Evolutionary conservation across 1,140 invertebrate species (phyloP), one percentile per base, ranked within the genome.

Genomic region (Drosophila paulistorum): DNA sequence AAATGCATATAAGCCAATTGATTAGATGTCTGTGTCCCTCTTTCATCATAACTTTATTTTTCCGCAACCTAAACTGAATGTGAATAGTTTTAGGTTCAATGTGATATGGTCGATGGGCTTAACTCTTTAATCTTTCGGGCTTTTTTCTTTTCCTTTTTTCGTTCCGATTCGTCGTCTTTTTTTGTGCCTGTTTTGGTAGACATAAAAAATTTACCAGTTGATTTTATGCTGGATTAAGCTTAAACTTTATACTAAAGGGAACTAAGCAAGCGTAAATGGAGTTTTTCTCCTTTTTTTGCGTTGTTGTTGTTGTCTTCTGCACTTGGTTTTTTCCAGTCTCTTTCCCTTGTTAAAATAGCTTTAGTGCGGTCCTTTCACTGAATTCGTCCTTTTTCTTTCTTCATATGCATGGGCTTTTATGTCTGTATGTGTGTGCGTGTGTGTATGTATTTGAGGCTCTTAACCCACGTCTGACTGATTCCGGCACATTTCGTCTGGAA

Each of bases 131-230:
- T 87, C 74, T 90, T 73, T 58, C 48, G 35, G 76, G 54, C 69
- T 70, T 77, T 74, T 78, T 78, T 75, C 68, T 77, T 74, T 75
- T 66, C 54, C 45, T 39, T n/a, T 55, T 17, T 37, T 11, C 10
- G 7, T 37, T 9, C 10, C 3, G 35, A 10, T 3, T 37, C 7
- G 35, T 35, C 6, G 10, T 20, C 37, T 57, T 35, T 14, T 59
- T 58, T 58, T 58, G 30, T 30, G 30, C 5, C 30, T 6, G 30
- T 30, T 58, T 14, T 5, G 63, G 68, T 75, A 70, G 68, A 71
- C 71, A 90, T 90, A 83, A 86, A 90, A 90, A 90, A 90, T 90
- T 90, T 90, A 90, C 87, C 86, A 90, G 86, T 90, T 90, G 86
- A 90, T 90, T 90, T 90, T 86, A 90, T 90, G 86, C 87, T 90